Conservation (phyloP, 2,888 invertebrate species). For the Mythimna vitellina region DNA sequence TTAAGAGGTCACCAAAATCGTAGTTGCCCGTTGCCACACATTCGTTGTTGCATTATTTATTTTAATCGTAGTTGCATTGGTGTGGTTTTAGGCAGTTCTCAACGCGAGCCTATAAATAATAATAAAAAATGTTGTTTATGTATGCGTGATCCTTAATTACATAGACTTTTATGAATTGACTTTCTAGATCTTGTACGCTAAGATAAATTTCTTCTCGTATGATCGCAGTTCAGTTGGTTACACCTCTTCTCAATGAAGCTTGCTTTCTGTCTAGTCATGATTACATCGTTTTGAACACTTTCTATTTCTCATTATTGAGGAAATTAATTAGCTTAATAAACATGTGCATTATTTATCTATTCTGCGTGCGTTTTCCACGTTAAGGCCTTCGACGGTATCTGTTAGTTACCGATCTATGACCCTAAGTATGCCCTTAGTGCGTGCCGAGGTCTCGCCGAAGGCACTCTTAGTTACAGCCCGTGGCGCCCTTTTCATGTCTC, state of each 20-base stretch:
- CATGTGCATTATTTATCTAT: constrained; percentile 75
- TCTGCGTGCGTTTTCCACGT: constrained; percentile 78
- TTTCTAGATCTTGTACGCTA: constrained; percentile 59
- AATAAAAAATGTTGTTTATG: constrained; percentile 15
- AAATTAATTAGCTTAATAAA: constrained; percentile 68
- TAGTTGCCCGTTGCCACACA: no score
- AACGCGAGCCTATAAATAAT: no score
- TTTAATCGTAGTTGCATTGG: no score
- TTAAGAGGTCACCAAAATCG: no score
- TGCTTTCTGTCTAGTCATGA: constrained; percentile 64
- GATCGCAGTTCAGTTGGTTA: constrained; percentile 52
- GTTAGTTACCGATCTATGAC: constrained; percentile 78
- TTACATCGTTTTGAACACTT: constrained; percentile 63
- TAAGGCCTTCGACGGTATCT: constrained; percentile 78
- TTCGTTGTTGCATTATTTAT: no score
- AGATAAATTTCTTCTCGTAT: constrained; percentile 57
- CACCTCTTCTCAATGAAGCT: constrained; percentile 56
- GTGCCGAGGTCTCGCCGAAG: constrained; percentile 82
- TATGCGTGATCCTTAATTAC: constrained; percentile 41
- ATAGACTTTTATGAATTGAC: constrained; percentile 41
- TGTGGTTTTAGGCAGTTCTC: no score
- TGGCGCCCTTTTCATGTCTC: constrained; percentile 77
- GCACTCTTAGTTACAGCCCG: constrained; percentile 67
- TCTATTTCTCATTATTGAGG: constrained; percentile 66
- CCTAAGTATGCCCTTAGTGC: constrained; percentile 84